Base-by-base conservation (phyloP, 1,140 invertebrate species). In the Leptopilina boulardi region DNA sequence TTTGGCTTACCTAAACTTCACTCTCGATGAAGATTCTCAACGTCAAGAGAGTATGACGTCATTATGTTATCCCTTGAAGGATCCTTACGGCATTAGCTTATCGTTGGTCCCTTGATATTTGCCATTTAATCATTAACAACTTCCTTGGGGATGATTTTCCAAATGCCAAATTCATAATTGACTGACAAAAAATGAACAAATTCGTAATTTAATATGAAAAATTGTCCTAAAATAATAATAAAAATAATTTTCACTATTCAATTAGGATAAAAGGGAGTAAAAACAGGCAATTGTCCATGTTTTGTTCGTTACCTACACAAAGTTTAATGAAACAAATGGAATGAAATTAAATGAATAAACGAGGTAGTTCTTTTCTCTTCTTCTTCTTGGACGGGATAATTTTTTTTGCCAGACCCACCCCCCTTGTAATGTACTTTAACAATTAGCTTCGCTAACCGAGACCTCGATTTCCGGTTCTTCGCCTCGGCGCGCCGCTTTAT, bases 401-500 rank as follows among this genome's bases (percentile, higher is more conserved):
- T 30, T 34, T 6, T 30, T 34, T 1, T n/a, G 15, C 26, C 26
- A 15, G 23, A 26, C 59, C 8, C 34, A 2, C 8, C 59, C 8
- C 34, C 26, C 8, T 6, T 66, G 59, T 66, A 66, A 66, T 66
- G 59, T 66, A 30, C 59, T 66, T 34, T 66, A 34, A 66, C 59
- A 66, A 66, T 66, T 66, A 66, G 26, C 26, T 66, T 66, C 59
- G 59, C 59, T 66, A 66, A 66, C 59, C 59, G 59, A 66, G 59
- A 66, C 59, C 59, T 34, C 59, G 59, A 66, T 66, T 66, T 66
- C 59, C 59, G 21, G 10, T 13, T 66, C 23, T 66, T 66, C 26
- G 59, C 59, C 59, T n/a, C 13, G 59, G 13, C 26, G 5, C 15
- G 11, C 9, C 59, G 59, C 26, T 66, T 34, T 66, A 66, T 66